phyloP scores from a whole-genome alignment of 64 coral and sea anemone species.

The Porites australiensis region DNA sequence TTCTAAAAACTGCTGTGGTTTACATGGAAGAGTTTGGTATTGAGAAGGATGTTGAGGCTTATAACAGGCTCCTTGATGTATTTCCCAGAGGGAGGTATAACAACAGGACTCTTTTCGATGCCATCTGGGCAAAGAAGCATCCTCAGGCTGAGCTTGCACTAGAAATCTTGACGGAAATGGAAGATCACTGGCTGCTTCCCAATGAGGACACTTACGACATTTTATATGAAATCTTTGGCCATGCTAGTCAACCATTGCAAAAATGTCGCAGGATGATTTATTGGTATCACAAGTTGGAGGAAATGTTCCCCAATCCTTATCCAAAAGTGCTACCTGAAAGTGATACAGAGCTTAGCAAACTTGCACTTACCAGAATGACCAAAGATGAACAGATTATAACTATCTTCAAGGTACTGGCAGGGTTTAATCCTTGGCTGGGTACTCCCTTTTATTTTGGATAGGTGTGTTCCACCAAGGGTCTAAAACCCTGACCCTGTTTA shows the following conservation, averaged over 20 bases:
- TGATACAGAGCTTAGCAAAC: conserved; percentile 77
- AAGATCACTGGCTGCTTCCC: conserved; percentile 90
- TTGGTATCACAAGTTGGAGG: conserved; percentile 95
- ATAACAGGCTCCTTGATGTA: conserved; percentile 82
- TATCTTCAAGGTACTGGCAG: conserved; percentile 68
- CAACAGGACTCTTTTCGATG: conserved; percentile 97
- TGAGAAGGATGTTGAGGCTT: conserved; percentile 80
- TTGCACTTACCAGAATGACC: conserved; percentile 89
- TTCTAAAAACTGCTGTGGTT: conserved; percentile 75
- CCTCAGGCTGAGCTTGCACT: conserved; percentile 88
- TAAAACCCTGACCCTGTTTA: too few species aligned
- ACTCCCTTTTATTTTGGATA: too few species aligned
- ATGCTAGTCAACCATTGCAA: conserved; percentile 91
- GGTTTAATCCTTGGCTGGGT: too few species aligned
- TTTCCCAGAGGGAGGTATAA: conserved; percentile 93
- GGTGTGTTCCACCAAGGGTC: too few species aligned
- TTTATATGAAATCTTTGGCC: conserved; percentile 92
- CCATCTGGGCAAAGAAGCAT: conserved; percentile 94
- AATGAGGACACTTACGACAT: conserved; percentile 92
- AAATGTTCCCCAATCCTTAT: conserved; percentile 96
- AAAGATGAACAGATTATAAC: conserved; percentile 69
- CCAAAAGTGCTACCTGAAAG: conserved; percentile 76
- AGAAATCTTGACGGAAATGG: conserved; percentile 96
- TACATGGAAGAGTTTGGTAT: conserved; percentile 92
- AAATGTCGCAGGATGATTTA: conserved; percentile 89